Conservation (phyloP, 2,888 invertebrate genomes). For the Calameuta pallipes region DNA sequence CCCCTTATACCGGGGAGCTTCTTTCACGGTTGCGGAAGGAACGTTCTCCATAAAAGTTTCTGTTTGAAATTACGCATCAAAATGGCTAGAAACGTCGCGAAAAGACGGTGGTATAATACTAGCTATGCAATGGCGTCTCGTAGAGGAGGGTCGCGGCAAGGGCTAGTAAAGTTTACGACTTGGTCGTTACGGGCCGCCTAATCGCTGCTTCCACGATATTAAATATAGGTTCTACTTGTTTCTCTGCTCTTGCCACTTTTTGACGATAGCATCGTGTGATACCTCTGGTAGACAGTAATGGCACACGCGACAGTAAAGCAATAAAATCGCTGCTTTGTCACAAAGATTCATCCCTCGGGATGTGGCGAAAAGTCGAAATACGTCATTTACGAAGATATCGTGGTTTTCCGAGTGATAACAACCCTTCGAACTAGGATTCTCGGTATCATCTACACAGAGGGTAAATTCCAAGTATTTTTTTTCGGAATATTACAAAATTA, state of each 20-base stretch:
- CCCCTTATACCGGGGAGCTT: not conserved
- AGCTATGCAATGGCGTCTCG: not conserved
- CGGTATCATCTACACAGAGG: not conserved
- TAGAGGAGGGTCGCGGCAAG: not conserved
- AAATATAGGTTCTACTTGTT: conserved; percentile 31
- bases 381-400: conserved; percentile 1
- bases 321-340: conserved; percentile 31
- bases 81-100: not conserved
- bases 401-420: not conserved
- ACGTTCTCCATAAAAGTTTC: not conserved
- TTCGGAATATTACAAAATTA: not conserved
- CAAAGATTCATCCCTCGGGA: conserved; percentile 10
- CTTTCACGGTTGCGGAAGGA: not conserved
- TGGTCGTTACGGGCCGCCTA: conserved; percentile 33
- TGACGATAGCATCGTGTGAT: not conserved
- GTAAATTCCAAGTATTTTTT: not conserved
- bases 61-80: conserved; percentile 1
- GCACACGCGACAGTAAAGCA: conserved; percentile 18
- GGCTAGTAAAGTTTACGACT: conserved; percentile 32
- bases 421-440: not conserved
- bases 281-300: conserved; percentile 25
- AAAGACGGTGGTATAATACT: not conserved
- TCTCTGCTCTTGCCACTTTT: conserved; percentile 1
- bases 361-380: conserved; percentile 10
- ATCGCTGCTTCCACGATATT: conserved; percentile 41